Evolutionary conservation across 2,888 invertebrate species (phyloP).

Genomic region (Aspidapion aeneum): DNA sequence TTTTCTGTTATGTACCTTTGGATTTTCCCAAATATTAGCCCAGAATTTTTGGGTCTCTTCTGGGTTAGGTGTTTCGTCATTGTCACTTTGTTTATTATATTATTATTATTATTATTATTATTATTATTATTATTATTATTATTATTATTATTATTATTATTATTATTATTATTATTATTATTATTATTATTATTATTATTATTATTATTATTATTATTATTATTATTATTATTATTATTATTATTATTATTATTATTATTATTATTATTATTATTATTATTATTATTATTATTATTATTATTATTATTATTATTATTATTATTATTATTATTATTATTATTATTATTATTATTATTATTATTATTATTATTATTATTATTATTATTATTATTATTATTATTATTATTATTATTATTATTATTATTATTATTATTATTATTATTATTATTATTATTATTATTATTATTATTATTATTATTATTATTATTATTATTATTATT

Average conservation of each 20-base stretch:
- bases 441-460: not conserved
- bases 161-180: not conserved
- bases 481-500: not conserved
- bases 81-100: not conserved
- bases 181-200: not conserved
- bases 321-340: not conserved
- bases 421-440: not conserved
- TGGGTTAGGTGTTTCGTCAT: no score
- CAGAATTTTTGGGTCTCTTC: no score
- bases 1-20: no score
- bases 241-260: not conserved
- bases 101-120: not conserved
- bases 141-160: not conserved
- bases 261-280: not conserved
- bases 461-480: not conserved
- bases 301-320: not conserved
- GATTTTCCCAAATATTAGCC: no score
- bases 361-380: not conserved
- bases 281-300: not conserved
- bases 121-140: not conserved
- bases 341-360: not conserved
- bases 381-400: not conserved
- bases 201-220: not conserved
- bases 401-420: not conserved
- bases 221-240: not conserved